Conservation (phyloP, 2,113 vertebrate genomes). For the Tylochromis polylepis region DNA sequence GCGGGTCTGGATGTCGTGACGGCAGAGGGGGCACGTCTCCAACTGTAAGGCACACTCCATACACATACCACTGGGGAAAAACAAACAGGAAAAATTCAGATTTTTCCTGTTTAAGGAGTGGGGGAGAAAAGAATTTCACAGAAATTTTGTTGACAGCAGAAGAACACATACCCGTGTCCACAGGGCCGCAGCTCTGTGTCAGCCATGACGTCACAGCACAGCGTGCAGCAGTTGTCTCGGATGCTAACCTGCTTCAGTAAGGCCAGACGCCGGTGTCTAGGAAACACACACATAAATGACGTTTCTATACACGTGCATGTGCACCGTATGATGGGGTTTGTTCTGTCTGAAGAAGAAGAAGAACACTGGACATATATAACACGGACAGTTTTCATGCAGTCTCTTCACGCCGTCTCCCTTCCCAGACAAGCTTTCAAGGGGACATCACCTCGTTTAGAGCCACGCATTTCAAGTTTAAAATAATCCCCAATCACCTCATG, state of each 20-base stretch:
- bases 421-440: neutral
- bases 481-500: neutral
- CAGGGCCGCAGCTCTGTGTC: constrained; percentile 96
- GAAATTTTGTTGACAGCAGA: neutral
- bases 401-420: neutral
- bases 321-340: neutral
- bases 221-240: constrained; percentile 96
- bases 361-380: neutral
- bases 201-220: constrained; percentile 95
- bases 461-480: neutral
- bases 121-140: neutral
- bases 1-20: constrained; percentile 95
- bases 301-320: neutral
- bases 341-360: neutral
- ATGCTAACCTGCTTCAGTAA: constrained; percentile 97
- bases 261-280: constrained; percentile 91
- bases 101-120: neutral
- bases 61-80: constrained; percentile 85
- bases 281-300: neutral
- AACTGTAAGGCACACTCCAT: constrained; percentile 99
- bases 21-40: constrained; percentile 98
- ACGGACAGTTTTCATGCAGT: neutral
- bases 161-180: constrained; percentile 84
- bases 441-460: neutral
- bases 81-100: neutral